phyloP scores from a whole-genome alignment of 2,113 vertebrate genomes.

The Scartelaos histophorus region DNA sequence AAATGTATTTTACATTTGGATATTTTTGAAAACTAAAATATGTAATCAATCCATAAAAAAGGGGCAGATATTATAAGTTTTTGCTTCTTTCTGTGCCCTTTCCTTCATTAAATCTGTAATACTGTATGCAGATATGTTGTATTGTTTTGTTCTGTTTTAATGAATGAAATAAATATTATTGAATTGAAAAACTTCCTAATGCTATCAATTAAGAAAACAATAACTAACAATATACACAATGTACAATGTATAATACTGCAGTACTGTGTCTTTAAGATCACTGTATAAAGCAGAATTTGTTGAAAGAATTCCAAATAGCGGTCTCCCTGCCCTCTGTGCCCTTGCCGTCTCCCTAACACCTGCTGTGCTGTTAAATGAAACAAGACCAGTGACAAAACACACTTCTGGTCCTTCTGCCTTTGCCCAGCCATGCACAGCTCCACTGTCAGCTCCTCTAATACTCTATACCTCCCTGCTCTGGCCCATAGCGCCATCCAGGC shows the following conservation, averaged over 20 bases:
- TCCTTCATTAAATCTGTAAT: no score
- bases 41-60: no score
- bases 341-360: slow-evolving; percentile 53
- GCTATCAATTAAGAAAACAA: no score
- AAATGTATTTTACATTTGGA: no score
- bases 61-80: no score
- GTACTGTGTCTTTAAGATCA: background rate
- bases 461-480: slow-evolving; percentile 51
- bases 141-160: no score
- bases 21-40: no score
- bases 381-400: slow-evolving; percentile 64
- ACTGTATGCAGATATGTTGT: no score
- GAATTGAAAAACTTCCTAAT: no score
- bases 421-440: slow-evolving; percentile 60
- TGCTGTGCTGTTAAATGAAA: slow-evolving; percentile 77
- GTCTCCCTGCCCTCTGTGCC: slow-evolving; percentile 42
- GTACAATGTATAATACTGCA: background rate
- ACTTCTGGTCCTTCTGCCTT: slow-evolving; percentile 65
- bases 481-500: slow-evolving; percentile 58
- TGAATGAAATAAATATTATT: no score
- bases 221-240: background rate
- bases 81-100: no score
- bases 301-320: slow-evolving; percentile 19
- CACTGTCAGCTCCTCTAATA: slow-evolving; percentile 57
- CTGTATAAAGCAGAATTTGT: slow-evolving; percentile 26